phyloP scores from a whole-genome alignment of 1,140 invertebrate species.

The Schmidtea mediterranea region DNA sequence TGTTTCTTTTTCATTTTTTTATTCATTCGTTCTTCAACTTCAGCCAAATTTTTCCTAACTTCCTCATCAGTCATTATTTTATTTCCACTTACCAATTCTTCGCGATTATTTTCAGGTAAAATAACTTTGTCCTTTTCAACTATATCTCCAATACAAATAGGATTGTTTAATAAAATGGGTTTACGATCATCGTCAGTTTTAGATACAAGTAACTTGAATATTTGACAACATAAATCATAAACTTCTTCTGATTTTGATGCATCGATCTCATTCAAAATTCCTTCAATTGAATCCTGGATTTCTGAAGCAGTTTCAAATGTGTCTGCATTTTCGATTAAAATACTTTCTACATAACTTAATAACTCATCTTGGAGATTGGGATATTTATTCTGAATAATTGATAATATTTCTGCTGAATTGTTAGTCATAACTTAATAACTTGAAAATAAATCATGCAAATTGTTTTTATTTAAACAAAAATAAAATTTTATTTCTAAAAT shows the following conservation, averaged over 20 bases:
- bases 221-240: constrained; percentile 1
- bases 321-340: constrained; percentile 1
- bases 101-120: neutral
- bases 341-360: neutral
- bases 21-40: neutral
- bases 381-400: no score
- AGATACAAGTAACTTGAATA: neutral
- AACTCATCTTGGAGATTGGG: no score
- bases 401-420: no score
- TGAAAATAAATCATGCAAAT: no score
- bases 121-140: neutral
- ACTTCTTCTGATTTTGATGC: neutral
- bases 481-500: no score
- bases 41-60: neutral
- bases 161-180: neutral
- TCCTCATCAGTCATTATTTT: neutral
- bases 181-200: neutral
- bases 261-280: neutral
- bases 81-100: neutral
- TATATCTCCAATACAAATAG: neutral
- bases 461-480: no score
- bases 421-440: no score
- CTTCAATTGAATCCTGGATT: neutral
- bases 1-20: neutral
- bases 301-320: neutral